Conservation (phyloP, 92 coral and sea anemone genomes). For the Heteractis magnifica region DNA sequence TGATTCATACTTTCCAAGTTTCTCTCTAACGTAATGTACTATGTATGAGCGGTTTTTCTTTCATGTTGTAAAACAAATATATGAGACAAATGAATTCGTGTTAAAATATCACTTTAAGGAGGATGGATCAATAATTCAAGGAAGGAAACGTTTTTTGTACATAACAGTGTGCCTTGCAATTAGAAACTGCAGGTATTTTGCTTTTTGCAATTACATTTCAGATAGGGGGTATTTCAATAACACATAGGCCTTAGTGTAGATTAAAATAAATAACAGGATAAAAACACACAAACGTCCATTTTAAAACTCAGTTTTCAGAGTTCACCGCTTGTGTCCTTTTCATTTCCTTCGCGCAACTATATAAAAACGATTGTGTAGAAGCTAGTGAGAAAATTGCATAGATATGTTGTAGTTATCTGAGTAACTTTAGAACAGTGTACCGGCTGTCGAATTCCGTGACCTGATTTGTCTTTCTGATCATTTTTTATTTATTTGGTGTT, state of each 20-base stretch:
- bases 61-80: neutral
- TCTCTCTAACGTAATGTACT: neutral
- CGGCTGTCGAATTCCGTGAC: no score
- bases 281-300: neutral
- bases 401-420: no score
- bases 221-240: neutral
- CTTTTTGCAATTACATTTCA: neutral
- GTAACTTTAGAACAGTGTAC: no score
- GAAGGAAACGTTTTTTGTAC: neutral
- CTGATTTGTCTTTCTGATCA: no score
- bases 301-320: no score
- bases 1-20: neutral
- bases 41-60: neutral
- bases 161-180: slow-evolving; percentile 3
- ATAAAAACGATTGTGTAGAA: no score
- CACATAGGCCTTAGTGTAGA: neutral
- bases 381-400: no score
- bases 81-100: neutral
- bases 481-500: no score
- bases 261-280: neutral
- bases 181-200: neutral
- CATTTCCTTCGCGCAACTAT: no score
- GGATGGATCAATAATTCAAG: neutral
- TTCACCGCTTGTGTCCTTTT: no score
- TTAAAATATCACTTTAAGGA: neutral